These are phyloP conservation scores for Apogon hyalosoma DNA, from an alignment of 2,797 vertebrate species.

Conservation along the genomic window DNA sequence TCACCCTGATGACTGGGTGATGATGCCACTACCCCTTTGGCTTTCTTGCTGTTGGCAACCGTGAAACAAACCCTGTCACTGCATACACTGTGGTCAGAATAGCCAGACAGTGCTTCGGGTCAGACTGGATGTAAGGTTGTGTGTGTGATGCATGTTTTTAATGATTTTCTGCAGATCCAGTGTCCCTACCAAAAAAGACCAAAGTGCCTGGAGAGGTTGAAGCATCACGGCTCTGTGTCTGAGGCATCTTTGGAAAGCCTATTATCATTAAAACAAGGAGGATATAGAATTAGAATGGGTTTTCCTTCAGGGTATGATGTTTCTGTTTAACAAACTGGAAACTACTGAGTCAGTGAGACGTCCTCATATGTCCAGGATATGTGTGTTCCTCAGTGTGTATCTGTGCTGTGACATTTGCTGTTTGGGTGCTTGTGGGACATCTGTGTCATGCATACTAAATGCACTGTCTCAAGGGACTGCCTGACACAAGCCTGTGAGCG, in stretches of 20 bases:
- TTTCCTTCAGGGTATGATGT: constrained; percentile 31
- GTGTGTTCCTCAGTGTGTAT: background rate
- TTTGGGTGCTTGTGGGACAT: constrained; percentile 32
- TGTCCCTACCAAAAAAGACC: constrained; percentile 14
- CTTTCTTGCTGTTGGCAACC: constrained; percentile 27
- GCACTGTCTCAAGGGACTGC: background rate
- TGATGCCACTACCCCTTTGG: constrained; percentile 51
- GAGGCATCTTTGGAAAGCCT: constrained; percentile 17
- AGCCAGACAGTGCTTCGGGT: constrained; percentile 30
- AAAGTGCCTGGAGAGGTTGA: constrained; percentile 2
- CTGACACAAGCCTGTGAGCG: background rate
- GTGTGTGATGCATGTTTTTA: constrained; percentile 52
- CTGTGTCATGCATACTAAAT: constrained; percentile 33
- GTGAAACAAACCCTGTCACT: constrained; percentile 40
- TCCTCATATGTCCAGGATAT: constrained; percentile 22
- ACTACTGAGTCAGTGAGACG: constrained; percentile 27
- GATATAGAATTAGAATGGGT: background rate
- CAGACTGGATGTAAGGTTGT: background rate
- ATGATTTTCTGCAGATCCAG: constrained; percentile 29
- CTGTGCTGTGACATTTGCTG: constrained; percentile 28
- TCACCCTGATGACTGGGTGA: constrained; percentile 33
- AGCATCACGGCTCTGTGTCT: background rate
- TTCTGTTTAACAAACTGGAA: constrained; percentile 15
- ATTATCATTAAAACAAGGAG: background rate
- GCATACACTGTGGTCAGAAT: constrained; percentile 1